Evolutionary conservation across 1,140 invertebrate species (phyloP).

Genomic region (Dendrolimus kikuchii): DNA sequence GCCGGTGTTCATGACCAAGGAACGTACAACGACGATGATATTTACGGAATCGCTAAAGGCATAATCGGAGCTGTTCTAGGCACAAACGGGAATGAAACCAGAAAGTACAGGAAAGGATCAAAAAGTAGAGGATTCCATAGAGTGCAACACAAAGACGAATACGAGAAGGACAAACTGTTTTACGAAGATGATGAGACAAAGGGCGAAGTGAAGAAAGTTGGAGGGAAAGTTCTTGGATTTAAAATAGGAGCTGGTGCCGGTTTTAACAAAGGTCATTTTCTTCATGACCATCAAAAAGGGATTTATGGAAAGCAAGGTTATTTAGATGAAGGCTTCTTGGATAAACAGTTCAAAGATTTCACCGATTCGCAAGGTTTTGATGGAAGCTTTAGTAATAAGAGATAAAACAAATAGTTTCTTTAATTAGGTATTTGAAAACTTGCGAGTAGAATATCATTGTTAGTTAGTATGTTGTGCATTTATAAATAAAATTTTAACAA

Average conservation of each 20-base stretch:
- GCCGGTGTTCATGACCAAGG: constrained; percentile 46
- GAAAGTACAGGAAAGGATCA: constrained; percentile 76
- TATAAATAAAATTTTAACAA: too few relatives aligned
- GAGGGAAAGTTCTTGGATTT: constrained; percentile 65
- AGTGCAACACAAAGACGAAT: constrained; percentile 81
- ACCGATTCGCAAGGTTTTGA: constrained; percentile 64
- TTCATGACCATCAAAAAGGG: constrained; percentile 62
- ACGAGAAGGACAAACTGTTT: constrained; percentile 80
- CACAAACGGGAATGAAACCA: constrained; percentile 53
- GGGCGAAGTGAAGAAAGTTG: constrained; percentile 75
- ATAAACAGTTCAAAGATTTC: constrained; percentile 62
- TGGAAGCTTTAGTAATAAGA: constrained; percentile 52
- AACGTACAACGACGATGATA: constrained; percentile 45
- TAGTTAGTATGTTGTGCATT: too few relatives aligned
- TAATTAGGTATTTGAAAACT: neutral
- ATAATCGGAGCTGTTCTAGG: constrained; percentile 48
- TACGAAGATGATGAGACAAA: constrained; percentile 78
- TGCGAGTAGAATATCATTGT: too few relatives aligned
- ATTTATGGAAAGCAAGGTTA: constrained; percentile 67
- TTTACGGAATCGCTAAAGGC: constrained; percentile 50
- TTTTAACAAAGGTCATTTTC: constrained; percentile 69
- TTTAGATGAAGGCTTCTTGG: constrained; percentile 65
- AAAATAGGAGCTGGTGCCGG: constrained; percentile 61
- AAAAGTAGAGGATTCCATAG: constrained; percentile 80
- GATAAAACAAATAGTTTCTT: neutral